phyloP scores from a whole-genome alignment of 1,140 invertebrate species.

The Nasonia giraulti region DNA sequence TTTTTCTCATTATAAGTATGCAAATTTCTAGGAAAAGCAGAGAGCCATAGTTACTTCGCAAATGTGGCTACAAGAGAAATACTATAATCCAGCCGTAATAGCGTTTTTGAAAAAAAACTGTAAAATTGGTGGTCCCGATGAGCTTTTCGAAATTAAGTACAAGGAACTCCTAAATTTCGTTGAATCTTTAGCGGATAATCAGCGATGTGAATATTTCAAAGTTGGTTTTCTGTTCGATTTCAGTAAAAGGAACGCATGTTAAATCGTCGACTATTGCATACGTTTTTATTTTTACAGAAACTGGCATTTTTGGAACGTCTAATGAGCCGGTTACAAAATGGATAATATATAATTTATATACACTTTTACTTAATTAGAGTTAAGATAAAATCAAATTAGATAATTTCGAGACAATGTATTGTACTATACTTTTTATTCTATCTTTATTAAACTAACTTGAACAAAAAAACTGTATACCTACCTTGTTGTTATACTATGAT shows the following conservation, averaged over 20 bases:
- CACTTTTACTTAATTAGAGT: not conserved
- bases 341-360: not conserved
- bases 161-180: constrained; percentile 19
- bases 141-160: not conserved
- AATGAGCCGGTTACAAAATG: constrained; percentile 3
- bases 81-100: not conserved
- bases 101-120: not conserved
- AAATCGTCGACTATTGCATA: not conserved
- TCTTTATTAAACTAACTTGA: not conserved
- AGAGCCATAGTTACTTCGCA: constrained; percentile 2
- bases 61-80: not conserved
- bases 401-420: not conserved
- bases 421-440: not conserved
- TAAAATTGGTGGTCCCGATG: not conserved
- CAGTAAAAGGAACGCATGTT: not conserved
- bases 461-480: not conserved
- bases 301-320: constrained; percentile 14
- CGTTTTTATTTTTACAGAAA: constrained; percentile 34
- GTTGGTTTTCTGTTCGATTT: constrained; percentile 2
- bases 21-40: constrained; percentile 17
- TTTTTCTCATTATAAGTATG: not conserved
- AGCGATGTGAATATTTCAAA: constrained; percentile 8
- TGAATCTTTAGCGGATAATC: not conserved
- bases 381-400: not conserved
- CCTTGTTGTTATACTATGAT: not conserved